phyloP scores from a whole-genome alignment of 2,113 vertebrate species.

The Crotalus viridis region DNA sequence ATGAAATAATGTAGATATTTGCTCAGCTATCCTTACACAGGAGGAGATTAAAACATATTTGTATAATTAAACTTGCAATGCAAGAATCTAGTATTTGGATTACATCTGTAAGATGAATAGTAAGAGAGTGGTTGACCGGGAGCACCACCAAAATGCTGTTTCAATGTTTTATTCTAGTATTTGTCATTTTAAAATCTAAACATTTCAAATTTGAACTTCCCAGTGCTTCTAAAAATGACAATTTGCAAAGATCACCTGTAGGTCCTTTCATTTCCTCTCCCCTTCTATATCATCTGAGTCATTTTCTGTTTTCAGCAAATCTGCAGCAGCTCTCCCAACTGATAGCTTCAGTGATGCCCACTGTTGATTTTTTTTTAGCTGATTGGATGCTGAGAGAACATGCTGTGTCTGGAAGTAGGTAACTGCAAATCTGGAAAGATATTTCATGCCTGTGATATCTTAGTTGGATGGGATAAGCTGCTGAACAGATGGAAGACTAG shows the following conservation, averaged over 20 bases:
- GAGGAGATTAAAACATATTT: background rate
- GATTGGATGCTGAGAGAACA: background rate
- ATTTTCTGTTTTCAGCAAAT: constrained; percentile 21
- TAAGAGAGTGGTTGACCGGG: background rate
- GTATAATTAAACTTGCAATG: constrained; percentile 33
- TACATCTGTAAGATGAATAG: background rate
- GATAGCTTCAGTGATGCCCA: accelerated
- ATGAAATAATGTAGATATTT: background rate
- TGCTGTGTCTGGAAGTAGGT: background rate
- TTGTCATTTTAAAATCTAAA: background rate
- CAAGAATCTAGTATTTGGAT: background rate
- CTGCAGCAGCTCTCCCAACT: background rate
- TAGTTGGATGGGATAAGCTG: background rate
- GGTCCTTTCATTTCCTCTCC: constrained; percentile 11
- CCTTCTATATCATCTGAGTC: constrained; percentile 9
- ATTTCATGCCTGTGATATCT: background rate
- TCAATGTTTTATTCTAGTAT: background rate
- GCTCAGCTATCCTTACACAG: background rate
- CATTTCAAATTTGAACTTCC: background rate
- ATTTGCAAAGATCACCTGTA: constrained; percentile 2
- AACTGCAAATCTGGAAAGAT: background rate
- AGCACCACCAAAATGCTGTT: accelerated
- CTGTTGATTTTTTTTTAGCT: background rate
- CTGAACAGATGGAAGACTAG: background rate
- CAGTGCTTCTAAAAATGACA: accelerated